Percentiles rank a stretch among this genome's conserved stretches.
Conservation (phyloP, 2,113 vertebrate species). For the Hippopotamus amphibius region DNA sequence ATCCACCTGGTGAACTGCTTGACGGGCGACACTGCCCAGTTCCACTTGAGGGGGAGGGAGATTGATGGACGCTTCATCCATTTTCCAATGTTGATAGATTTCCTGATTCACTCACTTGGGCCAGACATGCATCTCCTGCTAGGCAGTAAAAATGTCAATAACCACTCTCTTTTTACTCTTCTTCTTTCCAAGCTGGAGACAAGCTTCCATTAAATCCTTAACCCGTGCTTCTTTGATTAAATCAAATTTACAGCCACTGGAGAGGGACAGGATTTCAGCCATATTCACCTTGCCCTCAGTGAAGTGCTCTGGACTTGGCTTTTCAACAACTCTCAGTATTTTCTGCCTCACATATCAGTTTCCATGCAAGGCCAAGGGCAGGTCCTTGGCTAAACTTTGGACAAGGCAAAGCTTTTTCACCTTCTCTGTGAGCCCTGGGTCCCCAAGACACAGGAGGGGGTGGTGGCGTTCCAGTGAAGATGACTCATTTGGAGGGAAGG, state of each 20-base stretch:
- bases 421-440: not conserved
- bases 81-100: conserved; percentile 52
- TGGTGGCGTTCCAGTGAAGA: not conserved
- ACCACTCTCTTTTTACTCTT: conserved; percentile 39
- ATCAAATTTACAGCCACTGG: conserved; percentile 47
- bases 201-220: conserved; percentile 61
- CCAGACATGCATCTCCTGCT: conserved; percentile 41
- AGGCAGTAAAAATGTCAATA: conserved; percentile 72
- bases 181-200: conserved; percentile 48
- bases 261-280: conserved; percentile 38
- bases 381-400: not conserved
- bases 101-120: conserved; percentile 36
- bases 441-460: not conserved
- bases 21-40: not conserved
- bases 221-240: conserved; percentile 57
- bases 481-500: not conserved
- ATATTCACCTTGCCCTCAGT: not conserved
- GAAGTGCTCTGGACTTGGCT: not conserved
- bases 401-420: not conserved
- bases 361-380: not conserved
- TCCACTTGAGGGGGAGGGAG: conserved; percentile 7
- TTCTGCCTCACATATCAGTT: not conserved
- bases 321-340: not conserved
- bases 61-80: not conserved
- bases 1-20: not conserved